Evolutionary conservation across 2,797 vertebrate genomes (phyloP).

Genomic region (Pseudochirops corinnae): DNA sequence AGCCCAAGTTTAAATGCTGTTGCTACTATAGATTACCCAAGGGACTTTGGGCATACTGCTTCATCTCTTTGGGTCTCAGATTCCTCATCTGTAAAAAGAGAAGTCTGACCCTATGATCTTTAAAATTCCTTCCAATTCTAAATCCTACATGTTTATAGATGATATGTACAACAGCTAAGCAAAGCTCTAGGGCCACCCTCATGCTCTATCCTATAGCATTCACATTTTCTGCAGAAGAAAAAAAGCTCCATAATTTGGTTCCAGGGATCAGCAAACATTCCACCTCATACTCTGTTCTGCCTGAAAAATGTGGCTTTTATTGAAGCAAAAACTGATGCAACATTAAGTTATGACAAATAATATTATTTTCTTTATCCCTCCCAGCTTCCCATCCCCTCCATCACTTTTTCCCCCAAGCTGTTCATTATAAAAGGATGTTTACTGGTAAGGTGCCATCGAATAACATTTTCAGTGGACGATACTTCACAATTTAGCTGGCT

Average conservation of each 20-base stretch:
- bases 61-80: neutral
- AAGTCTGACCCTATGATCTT: neutral
- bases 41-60: no score
- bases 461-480: conserved; percentile 69
- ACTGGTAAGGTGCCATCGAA: conserved; percentile 71
- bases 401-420: neutral
- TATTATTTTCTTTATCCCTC: conserved; percentile 28
- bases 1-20: neutral
- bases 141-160: neutral
- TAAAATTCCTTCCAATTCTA: neutral
- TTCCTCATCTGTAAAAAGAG: neutral
- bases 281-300: conserved; percentile 3
- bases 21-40: neutral
- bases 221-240: conserved; percentile 42
- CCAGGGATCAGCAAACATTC: conserved; percentile 21
- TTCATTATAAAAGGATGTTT: conserved; percentile 64
- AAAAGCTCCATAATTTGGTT: conserved; percentile 33
- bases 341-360: conserved; percentile 66
- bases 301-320: conserved; percentile 31
- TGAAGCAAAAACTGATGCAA: conserved; percentile 52
- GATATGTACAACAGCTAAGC: conserved; percentile 54
- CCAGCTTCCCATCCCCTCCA: neutral
- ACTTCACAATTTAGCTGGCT: conserved; percentile 72
- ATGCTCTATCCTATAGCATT: conserved; percentile 7
- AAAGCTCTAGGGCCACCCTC: conserved; percentile 43